These are phyloP conservation scores for Burhinus bistriatus DNA, from an alignment of 2,113 vertebrate genomes.

Conservation along the genomic window DNA sequence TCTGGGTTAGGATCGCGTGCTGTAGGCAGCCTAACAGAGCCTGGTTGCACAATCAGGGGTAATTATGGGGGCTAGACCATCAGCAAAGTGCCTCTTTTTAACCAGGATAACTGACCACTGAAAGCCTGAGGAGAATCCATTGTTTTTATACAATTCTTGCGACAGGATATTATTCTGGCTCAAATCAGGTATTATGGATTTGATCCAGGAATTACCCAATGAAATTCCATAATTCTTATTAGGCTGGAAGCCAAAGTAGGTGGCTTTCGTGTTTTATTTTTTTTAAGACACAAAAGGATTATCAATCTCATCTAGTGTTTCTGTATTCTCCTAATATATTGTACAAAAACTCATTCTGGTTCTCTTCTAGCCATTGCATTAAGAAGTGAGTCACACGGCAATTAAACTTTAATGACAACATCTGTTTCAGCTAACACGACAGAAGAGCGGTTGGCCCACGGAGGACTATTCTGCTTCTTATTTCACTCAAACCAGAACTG, in stretches of 20 bases:
- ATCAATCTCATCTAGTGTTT: not conserved
- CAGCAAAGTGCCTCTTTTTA: not conserved
- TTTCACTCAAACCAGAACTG: conserved; percentile 15
- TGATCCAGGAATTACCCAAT: not conserved
- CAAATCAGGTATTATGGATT: not conserved
- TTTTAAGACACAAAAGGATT: not conserved
- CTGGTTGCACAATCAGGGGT: not conserved
- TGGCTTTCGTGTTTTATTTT: not conserved
- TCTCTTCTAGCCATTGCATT: not conserved
- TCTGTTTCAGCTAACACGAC: not conserved
- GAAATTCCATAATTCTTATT: not conserved
- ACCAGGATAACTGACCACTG: not conserved
- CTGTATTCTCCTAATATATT: not conserved
- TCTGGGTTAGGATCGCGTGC: not conserved
- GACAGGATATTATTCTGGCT: not conserved
- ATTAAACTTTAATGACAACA: conserved; percentile 53
- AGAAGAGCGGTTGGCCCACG: not conserved
- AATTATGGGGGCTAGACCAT: not conserved
- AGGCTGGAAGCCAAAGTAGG: not conserved
- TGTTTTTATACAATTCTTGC: not conserved
- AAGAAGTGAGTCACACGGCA: not conserved
- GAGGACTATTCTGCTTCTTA: not conserved
- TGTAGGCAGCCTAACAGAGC: not conserved
- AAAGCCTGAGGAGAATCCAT: not conserved
- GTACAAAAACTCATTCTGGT: not conserved